These are phyloP conservation scores for Hesperophylax magnus DNA, from an alignment of 1,140 invertebrate species.

Conservation along the genomic window DNA sequence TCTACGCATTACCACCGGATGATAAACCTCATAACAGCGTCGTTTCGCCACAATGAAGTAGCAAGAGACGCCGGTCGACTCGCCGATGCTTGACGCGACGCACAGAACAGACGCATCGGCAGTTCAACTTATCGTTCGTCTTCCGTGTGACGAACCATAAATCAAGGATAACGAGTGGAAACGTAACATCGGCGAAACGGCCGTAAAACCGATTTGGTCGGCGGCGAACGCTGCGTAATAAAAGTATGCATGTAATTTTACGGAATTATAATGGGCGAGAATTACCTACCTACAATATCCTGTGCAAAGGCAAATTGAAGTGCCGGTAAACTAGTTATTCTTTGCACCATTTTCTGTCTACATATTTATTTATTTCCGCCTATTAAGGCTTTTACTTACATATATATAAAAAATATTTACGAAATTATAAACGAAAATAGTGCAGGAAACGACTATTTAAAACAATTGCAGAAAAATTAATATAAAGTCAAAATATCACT, in stretches of 20 bases:
- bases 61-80: too few relatives aligned
- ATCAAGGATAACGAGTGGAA: slow-evolving; percentile 25
- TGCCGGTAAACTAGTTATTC: too few relatives aligned
- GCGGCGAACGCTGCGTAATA: slow-evolving; percentile 1
- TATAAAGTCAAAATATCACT: too few relatives aligned
- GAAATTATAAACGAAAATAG: too few relatives aligned
- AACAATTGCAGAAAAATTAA: too few relatives aligned
- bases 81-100: neutral
- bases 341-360: too few relatives aligned
- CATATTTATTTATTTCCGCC: too few relatives aligned
- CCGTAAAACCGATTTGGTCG: slow-evolving; percentile 3
- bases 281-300: too few relatives aligned
- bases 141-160: slow-evolving; percentile 31
- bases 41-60: neutral
- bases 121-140: slow-evolving; percentile 4
- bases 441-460: too few relatives aligned
- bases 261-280: neutral
- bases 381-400: too few relatives aligned
- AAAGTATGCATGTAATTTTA: slow-evolving; percentile 12
- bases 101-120: slow-evolving; percentile 11
- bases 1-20: neutral
- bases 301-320: too few relatives aligned
- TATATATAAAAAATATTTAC: too few relatives aligned
- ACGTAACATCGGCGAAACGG: slow-evolving; percentile 21
- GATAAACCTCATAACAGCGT: neutral